A percentile compares a stretch with the other conserved stretches of the same genome.
Evolutionary conservation across 2,797 vertebrate genomes (phyloP).

Genomic region (Scyliorhinus canicula): DNA sequence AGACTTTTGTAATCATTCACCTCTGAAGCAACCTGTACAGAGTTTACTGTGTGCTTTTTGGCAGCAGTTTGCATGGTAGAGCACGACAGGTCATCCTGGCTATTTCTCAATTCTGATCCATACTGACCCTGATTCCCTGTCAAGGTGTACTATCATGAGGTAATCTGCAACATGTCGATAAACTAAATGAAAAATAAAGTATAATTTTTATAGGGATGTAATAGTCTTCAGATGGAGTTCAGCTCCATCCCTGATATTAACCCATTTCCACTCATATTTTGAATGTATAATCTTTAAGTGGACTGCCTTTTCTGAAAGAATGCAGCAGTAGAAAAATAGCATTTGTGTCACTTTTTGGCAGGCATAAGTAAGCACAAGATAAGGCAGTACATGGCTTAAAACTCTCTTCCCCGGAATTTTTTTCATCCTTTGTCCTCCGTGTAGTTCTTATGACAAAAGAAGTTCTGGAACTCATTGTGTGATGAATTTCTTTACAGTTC

Average conservation of each 20-base stretch:
- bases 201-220: neutral
- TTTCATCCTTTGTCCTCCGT: neutral
- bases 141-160: neutral
- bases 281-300: neutral
- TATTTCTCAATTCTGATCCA: neutral
- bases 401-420: neutral
- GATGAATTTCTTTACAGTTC: neutral
- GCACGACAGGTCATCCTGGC: neutral
- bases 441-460: neutral
- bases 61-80: neutral
- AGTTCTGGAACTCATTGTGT: neutral
- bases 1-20: neutral
- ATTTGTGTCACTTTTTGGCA: neutral
- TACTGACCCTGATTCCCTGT: neutral
- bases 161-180: neutral
- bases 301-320: neutral
- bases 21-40: neutral
- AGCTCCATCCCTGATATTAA: neutral
- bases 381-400: neutral
- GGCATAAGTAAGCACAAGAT: neutral
- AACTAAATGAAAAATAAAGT: neutral
- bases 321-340: neutral
- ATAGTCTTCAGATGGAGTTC: neutral
- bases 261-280: neutral
- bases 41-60: neutral